Evolutionary conservation across 1,140 invertebrate species (phyloP).

Genomic region (Berghia stephanieae): DNA sequence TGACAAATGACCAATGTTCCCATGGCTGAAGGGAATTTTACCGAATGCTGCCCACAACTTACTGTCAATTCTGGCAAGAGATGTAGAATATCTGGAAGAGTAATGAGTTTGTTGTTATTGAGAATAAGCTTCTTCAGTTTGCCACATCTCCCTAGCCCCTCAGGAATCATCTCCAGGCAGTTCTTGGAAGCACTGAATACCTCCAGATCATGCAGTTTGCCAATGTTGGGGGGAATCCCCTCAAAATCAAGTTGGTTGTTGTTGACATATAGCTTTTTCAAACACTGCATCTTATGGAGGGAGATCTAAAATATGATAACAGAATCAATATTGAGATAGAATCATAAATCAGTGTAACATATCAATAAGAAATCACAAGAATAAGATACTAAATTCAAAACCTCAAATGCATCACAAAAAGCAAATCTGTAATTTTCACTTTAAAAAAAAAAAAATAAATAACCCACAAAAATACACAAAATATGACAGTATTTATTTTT

Average conservation of each 20-base stretch:
- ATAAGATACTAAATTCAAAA: no score
- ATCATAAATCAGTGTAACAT: no score
- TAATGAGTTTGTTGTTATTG: constrained; percentile 92
- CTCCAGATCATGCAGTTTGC: constrained; percentile 92
- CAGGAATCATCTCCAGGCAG: constrained; percentile 97
- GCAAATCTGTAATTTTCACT: no score
- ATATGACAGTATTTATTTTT: no score
- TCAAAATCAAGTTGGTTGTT: constrained; percentile 96
- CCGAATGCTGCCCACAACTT: no score
- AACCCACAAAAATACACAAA: no score
- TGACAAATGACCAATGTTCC: no score
- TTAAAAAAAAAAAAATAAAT: no score
- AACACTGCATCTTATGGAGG: constrained; percentile 84
- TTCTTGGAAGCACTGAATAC: constrained; percentile 97
- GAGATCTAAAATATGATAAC: constrained; percentile 64
- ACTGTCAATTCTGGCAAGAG: constrained; percentile 83
- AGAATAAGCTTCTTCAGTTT: constrained; percentile 94
- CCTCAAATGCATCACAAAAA: no score
- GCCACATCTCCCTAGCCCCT: constrained; percentile 96
- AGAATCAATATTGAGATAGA: constrained; percentile 1
- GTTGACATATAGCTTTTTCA: constrained; percentile 91
- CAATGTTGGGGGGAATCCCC: constrained; percentile 97
- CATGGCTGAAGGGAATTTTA: no score
- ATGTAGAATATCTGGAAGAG: constrained; percentile 97
- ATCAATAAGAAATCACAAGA: no score